Base-by-base conservation (phyloP, 1,140 invertebrate species). In the Tetragonula clypearis region DNA sequence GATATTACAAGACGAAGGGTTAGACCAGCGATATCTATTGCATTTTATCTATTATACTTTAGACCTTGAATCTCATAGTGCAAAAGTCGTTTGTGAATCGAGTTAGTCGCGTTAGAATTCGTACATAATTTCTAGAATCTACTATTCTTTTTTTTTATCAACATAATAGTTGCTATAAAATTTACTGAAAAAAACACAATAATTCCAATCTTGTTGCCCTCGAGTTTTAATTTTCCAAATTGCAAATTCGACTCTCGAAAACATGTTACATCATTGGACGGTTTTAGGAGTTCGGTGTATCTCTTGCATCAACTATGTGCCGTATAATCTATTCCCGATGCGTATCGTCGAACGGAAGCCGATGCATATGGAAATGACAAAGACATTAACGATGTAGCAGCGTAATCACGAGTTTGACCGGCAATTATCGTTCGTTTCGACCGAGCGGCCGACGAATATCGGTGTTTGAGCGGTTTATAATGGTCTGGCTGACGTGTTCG, bases 351-450 rank as follows among this genome's bases (percentile, higher is more conserved):
- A 89, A 87, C 85, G 88, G 88, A 89, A 89, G 81, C 81, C 80
- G 79, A 41, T 35, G 66, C 68, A 60, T 72, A 49, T 77, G 81
- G 85, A 81, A 86, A 84, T 74, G 17, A 68, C 62, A 12, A 66
- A 72, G 23, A 17, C 71, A 23, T 41, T n/a, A 26, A 65, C 80
- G 21, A 41, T 55, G 77, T 78, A 58, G 73, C 73, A 84, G 26
- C 78, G 74, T 79, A 89, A 89, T 89, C 81, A 58, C 69, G 56
- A 55, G 77, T 35, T 65, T 75, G 84, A 71, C 87, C 69, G 85
- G 74, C 85, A 86, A 89, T 89, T 89, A 89, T 87, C 85, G 81
- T 88, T 81, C 83, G 72, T 84, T 86, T 84, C 55, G 88, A 89
- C 35, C 74, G 60, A 56, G 21, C 65, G 74, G 78, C 77, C 79